Evolutionary conservation across 2,113 vertebrate genomes (phyloP).

Genomic region (Columba janthina): DNA sequence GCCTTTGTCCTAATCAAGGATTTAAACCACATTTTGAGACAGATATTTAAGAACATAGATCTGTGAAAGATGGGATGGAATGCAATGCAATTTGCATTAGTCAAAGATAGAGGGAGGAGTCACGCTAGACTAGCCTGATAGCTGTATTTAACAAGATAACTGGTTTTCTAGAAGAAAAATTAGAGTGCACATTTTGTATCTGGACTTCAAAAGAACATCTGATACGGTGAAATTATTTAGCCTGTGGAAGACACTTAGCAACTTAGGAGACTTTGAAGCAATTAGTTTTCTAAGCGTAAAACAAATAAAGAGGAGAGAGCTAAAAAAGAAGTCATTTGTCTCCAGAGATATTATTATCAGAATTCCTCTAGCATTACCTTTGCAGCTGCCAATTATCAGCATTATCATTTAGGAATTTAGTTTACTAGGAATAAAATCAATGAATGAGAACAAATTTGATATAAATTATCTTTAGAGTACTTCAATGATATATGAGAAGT

Average conservation of each 20-base stretch:
- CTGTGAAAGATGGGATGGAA: neutral
- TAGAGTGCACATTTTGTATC: neutral
- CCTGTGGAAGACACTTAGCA: neutral
- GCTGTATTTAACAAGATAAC: neutral
- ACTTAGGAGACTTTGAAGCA: neutral
- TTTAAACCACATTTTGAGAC: neutral
- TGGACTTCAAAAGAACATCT: neutral
- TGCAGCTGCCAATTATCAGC: neutral
- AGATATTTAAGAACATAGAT: neutral
- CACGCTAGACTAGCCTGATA: neutral
- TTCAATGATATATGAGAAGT: neutral
- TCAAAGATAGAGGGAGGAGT: neutral
- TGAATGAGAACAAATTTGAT: neutral
- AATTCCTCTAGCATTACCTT: neutral
- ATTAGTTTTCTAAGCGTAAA: neutral
- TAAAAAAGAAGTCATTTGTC: neutral
- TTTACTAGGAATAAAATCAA: neutral
- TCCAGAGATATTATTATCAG: neutral
- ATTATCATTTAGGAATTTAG: neutral
- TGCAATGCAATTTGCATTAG: neutral
- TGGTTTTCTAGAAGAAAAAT: neutral
- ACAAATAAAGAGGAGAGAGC: neutral
- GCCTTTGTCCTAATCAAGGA: neutral
- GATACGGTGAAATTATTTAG: neutral
- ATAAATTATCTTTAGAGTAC: neutral